Base-by-base conservation (phyloP, 2,888 invertebrate genomes). In the Pharmacophagus antenor region DNA sequence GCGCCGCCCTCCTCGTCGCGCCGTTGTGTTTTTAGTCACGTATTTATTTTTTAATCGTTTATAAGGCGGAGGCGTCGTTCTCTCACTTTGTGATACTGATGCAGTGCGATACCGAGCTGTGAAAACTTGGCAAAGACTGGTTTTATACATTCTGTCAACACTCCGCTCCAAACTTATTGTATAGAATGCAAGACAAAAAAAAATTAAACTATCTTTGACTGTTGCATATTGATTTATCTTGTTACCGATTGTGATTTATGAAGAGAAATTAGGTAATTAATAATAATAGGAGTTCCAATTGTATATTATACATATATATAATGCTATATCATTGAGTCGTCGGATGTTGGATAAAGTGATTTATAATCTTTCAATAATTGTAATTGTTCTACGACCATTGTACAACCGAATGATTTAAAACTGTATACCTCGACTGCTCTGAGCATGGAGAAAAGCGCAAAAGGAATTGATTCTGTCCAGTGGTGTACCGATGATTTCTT, bases 261-360 rank as follows among this genome's bases (percentile, higher is more conserved):
- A 74, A 74, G 74, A 74, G 75, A 79, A 85, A 84, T 86, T 90
- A 91, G 87, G 81, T 89, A 86, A 87, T 85, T 85, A 88, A 86
- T 86, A 83, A 82, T 85, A 84, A 86, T 91, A 91, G 91, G 89
- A 91, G 90, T 85, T 90, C 88, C 90, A 91, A 90, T 89, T 89
- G 87, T 87, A 84, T 88, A 88, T 84, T 88, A 87, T 85, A 86
- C 82, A 82, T 87, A 86, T 82, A 80, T 61, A 52, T 81, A n/a
- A n/a, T 77, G 80, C 79, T 77, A 77, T 79, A 79, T 80, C 77
- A 52, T 41, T 17, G 74, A 79, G 74, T 80, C n/a, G n/a, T n/a
- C 76, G 69, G 75, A 70, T 76, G 74, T 83, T 77, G 74, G 63
- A 65, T 60, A 64, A 64, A 60, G 62, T 66, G 62, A 69, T 67